Conservation (phyloP, 64 coral and sea anemone genomes). For the Dendrophyllia cribrosa region DNA sequence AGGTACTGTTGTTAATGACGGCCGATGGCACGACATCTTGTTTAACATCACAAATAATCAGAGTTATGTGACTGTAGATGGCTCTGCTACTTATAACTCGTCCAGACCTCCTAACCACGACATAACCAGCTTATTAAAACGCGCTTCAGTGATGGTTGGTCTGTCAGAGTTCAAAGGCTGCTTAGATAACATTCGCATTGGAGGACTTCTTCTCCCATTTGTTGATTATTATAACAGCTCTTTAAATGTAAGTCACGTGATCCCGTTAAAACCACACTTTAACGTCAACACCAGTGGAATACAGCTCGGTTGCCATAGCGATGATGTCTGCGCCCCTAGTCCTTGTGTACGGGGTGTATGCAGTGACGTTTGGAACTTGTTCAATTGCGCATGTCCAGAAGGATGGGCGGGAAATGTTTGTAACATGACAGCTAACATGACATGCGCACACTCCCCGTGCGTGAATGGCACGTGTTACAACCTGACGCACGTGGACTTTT, state of each 20-base stretch:
- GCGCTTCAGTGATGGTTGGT: constrained; percentile 65
- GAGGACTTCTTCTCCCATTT: constrained; percentile 84
- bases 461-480: constrained; percentile 84
- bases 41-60: constrained; percentile 58
- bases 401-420: constrained; percentile 82
- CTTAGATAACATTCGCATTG: constrained; percentile 75
- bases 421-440: constrained; percentile 90
- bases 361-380: constrained; percentile 74
- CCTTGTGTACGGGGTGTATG: constrained; percentile 85
- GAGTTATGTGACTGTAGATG: constrained; percentile 43
- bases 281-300: constrained; percentile 16
- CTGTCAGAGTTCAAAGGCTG: constrained; percentile 73
- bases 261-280: constrained; percentile 85
- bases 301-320: constrained; percentile 79
- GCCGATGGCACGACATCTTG: constrained; percentile 68
- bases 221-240: constrained; percentile 78
- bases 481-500: constrained; percentile 35
- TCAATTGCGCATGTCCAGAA: constrained; percentile 68
- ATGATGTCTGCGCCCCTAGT: constrained; percentile 60
- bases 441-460: constrained; percentile 84
- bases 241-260: constrained; percentile 80
- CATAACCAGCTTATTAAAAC: constrained; percentile 62
- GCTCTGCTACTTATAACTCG: constrained; percentile 9
- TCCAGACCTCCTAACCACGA: background rate
- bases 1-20: constrained; percentile 70